Evolutionary conservation across 2,797 vertebrate genomes (phyloP).

Genomic region (Rhynchonycteris naso): DNA sequence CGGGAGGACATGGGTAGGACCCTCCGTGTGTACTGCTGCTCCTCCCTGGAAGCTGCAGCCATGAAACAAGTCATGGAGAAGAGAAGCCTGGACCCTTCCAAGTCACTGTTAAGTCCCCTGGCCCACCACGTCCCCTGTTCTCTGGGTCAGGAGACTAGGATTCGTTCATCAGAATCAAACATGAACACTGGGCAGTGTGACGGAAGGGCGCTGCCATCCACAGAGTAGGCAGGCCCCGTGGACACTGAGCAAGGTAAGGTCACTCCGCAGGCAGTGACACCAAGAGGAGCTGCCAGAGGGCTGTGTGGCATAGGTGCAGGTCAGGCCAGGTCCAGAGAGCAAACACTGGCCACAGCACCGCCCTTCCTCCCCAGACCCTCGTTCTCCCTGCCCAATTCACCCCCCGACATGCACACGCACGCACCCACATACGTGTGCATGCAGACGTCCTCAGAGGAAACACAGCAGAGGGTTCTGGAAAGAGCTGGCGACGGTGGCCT

Average conservation of each 20-base stretch:
- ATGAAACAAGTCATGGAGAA: neutral
- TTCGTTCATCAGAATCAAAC: neutral
- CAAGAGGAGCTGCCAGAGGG: neutral
- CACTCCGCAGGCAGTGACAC: neutral
- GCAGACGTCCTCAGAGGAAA: neutral
- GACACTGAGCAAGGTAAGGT: too few relatives aligned
- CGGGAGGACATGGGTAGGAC: neutral
- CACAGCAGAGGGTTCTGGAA: neutral
- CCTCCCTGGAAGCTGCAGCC: neutral
- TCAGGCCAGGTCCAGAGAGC: neutral
- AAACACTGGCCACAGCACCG: neutral
- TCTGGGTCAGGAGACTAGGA: neutral
- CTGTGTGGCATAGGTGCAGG: neutral
- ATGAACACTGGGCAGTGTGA: neutral
- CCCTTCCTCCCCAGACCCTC: too few relatives aligned
- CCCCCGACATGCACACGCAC: neutral
- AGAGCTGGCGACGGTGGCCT: neutral
- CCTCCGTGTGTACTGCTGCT: neutral
- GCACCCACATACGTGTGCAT: rapidly evolving
- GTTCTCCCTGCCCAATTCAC: neutral
- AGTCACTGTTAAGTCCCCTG: neutral
- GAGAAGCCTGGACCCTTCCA: neutral
- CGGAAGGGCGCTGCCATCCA: too few relatives aligned
- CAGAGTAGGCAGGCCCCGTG: too few relatives aligned
- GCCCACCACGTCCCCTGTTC: neutral